Percentiles rank a stretch among this genome's conserved stretches.
These are phyloP conservation scores for Ptychoptera albimana DNA, from an alignment of 2,888 invertebrate species.

Conservation along the genomic window DNA sequence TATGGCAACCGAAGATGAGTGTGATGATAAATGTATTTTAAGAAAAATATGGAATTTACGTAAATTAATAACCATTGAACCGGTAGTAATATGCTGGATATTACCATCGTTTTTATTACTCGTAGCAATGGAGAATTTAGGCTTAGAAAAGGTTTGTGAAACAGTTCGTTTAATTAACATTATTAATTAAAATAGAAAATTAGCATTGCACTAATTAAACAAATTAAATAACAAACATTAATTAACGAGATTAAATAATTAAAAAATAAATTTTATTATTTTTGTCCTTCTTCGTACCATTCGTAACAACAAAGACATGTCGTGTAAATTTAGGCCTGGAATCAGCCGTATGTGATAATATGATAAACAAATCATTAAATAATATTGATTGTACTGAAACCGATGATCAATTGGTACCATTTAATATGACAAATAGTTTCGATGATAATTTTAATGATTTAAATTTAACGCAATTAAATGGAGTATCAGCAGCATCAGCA, in stretches of 20 bases:
- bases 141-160: conserved; percentile 20
- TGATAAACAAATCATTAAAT: conserved; percentile 22
- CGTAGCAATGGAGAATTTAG: conserved; percentile 26
- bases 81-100: conserved; percentile 23
- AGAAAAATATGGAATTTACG: conserved; percentile 23
- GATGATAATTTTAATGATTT: neutral
- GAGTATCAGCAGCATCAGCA: neutral
- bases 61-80: conserved; percentile 25
- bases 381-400: conserved; percentile 23
- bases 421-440: neutral
- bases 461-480: conserved; percentile 1
- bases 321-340: conserved; percentile 26
- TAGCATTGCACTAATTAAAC: too few relatives aligned
- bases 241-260: neutral
- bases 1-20: too few relatives aligned
- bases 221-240: neutral
- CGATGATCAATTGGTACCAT: conserved; percentile 3
- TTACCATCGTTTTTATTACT: conserved; percentile 10
- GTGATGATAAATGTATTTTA: neutral
- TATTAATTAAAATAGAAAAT: too few relatives aligned
- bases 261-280: neutral
- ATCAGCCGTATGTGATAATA: conserved; percentile 20
- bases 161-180: too few relatives aligned
- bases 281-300: neutral
- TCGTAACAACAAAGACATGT: conserved; percentile 18